These are phyloP conservation scores for Aurelia aurita DNA, from an alignment of 30 jellyfish, hydroid and myxozoan genomes.

Conservation along the genomic window DNA sequence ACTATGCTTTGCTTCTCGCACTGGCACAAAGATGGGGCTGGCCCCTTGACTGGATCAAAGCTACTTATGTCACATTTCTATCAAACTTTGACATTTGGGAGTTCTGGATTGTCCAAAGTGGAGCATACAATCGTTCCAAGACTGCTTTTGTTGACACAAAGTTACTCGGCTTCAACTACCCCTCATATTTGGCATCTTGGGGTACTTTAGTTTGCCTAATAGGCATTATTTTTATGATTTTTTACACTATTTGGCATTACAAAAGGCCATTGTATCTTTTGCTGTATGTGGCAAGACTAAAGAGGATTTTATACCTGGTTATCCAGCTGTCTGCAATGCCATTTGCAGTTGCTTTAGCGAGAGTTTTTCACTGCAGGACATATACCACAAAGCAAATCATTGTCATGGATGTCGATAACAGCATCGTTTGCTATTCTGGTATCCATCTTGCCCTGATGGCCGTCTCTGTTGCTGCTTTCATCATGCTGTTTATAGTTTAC, in stretches of 20 bases:
- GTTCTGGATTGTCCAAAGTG: conserved; percentile 88
- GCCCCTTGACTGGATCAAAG: conserved; percentile 88
- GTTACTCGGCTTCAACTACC: conserved; percentile 75
- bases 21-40: conserved; percentile 98
- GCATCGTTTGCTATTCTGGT: conserved; percentile 60
- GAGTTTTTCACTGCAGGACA: conserved; percentile 91
- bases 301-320: conserved; percentile 74
- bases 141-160: conserved; percentile 82
- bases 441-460: conserved; percentile 76
- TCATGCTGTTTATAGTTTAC: conserved; percentile 66
- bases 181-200: conserved; percentile 88
- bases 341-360: conserved; percentile 90
- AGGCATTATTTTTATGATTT: conserved; percentile 48
- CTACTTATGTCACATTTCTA: conserved; percentile 79
- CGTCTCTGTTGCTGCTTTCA: conserved; percentile 54
- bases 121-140: conserved; percentile 84
- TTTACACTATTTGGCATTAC: conserved; percentile 66
- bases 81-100: conserved; percentile 92
- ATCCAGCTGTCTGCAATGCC: conserved; percentile 84
- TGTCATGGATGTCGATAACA: conserved; percentile 94
- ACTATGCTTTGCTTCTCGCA: conserved; percentile 83
- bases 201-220: conserved; percentile 65
- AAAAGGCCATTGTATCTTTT: conserved; percentile 85
- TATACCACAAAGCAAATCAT: neutral
- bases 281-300: conserved; percentile 86